Conservation (phyloP, 2,888 invertebrate genomes). For the Caenorhabditis macrosperma region DNA sequence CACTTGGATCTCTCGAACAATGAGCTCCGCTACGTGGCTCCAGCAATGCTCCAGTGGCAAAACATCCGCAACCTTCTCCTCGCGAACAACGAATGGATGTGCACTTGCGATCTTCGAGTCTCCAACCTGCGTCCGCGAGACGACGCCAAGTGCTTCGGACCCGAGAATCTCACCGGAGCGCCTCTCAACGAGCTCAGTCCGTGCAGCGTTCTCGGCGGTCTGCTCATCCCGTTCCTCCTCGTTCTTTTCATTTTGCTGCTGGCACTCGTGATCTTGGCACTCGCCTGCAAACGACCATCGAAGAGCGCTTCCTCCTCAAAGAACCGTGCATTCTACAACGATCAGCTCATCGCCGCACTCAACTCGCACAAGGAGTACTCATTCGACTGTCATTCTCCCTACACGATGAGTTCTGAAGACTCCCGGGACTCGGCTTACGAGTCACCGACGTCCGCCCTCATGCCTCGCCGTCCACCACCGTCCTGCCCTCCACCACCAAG, state of each 20-base stretch:
- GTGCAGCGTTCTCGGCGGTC: conserved; percentile 60
- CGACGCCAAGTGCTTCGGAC: conserved; percentile 53
- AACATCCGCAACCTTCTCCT: conserved; percentile 46
- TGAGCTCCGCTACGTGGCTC: conserved; percentile 43
- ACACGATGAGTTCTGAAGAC: conserved; percentile 56
- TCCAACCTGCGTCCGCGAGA: conserved; percentile 52
- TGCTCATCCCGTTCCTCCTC: conserved; percentile 63
- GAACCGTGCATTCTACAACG: conserved; percentile 55
- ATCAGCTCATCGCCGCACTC: conserved; percentile 53
- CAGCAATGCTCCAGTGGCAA: conserved; percentile 33
- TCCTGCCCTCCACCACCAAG: conserved; percentile 54
- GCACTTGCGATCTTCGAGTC: conserved; percentile 63
- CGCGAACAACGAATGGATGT: conserved; percentile 66
- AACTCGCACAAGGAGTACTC: conserved; percentile 61
- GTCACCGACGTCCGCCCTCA: conserved; percentile 62
- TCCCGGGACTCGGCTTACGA: conserved; percentile 66
- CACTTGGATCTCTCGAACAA: conserved; percentile 62
- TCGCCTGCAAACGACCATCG: conserved; percentile 60
- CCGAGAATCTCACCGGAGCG: conserved; percentile 54
- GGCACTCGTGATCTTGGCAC: conserved; percentile 61
- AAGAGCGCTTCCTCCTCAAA: conserved; percentile 39
- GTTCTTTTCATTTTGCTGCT: conserved; percentile 61
- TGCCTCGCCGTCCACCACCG: conserved; percentile 62
- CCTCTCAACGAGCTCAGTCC: conserved; percentile 42
- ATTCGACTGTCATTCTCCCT: conserved; percentile 60